Conservation (phyloP, 1,140 invertebrate species). For the Frieseomelitta varia region DNA sequence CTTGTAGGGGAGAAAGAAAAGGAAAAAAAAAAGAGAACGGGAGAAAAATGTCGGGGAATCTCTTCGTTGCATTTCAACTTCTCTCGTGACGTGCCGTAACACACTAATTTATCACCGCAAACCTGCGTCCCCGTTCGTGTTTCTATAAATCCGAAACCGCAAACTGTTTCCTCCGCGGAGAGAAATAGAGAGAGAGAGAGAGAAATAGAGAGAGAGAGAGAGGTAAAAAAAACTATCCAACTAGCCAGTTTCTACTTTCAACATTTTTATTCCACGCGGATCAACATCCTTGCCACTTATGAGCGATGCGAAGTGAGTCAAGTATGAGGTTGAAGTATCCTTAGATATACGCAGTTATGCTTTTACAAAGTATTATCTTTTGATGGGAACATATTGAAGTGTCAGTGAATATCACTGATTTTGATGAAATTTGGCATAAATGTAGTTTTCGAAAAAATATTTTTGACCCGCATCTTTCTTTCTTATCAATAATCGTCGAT, state of each 20-base stretch:
- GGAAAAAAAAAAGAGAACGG: too few relatives aligned
- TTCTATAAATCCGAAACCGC: neutral
- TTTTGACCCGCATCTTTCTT: too few relatives aligned
- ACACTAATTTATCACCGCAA: neutral
- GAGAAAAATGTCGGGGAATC: slow-evolving; percentile 9
- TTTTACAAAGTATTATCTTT: too few relatives aligned
- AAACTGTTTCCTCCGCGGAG: neutral
- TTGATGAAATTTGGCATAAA: too few relatives aligned
- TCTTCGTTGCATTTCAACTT: slow-evolving; percentile 22
- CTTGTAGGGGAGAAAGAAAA: neutral
- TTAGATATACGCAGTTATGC: too few relatives aligned
- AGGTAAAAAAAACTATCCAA: neutral
- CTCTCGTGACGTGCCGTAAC: neutral
- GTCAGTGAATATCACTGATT: too few relatives aligned
- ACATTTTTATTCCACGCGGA: neutral
- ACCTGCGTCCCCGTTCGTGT: neutral
- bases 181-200: too few relatives aligned
- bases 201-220: too few relatives aligned
- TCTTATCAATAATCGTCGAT: too few relatives aligned
- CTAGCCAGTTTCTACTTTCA: neutral
- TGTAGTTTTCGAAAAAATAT: too few relatives aligned
- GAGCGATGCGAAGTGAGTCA: neutral
- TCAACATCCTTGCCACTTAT: neutral
- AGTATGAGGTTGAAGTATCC: neutral
- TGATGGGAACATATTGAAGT: too few relatives aligned